A percentile compares a stretch with the other conserved stretches of the same genome.
Conservation (phyloP, 2,888 invertebrate species). For the Eledone cirrhosa region DNA sequence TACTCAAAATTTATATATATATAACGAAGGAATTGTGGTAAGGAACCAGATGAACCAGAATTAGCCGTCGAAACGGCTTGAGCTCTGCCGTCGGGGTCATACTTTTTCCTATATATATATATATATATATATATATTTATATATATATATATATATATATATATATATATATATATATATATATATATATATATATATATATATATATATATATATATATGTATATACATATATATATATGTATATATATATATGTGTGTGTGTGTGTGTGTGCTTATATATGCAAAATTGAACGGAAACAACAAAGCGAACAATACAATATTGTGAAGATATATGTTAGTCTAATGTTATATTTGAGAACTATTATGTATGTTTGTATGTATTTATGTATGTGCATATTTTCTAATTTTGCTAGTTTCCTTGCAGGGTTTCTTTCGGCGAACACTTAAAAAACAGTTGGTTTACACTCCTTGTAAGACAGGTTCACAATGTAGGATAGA, state of each 20-base stretch:
- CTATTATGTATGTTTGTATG: too few relatives aligned
- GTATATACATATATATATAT: not conserved
- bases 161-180: not conserved
- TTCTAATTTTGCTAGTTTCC: not conserved
- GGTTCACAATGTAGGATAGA: slow-evolving; percentile 62
- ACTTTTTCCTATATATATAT: too few relatives aligned
- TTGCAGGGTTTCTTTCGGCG: slow-evolving; percentile 64
- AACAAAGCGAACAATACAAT: too few relatives aligned
- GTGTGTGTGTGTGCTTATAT: too few relatives aligned
- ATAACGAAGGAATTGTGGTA: too few relatives aligned
- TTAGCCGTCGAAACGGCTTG: too few relatives aligned
- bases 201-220: not conserved
- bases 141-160: not conserved
- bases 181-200: not conserved
- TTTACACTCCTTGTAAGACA: slow-evolving; percentile 62
- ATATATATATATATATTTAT: not conserved
- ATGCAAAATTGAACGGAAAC: too few relatives aligned
- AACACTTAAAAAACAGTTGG: slow-evolving; percentile 63
- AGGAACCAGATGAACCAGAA: too few relatives aligned
- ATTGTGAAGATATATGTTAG: too few relatives aligned
- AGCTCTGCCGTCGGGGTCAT: too few relatives aligned
- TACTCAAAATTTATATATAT: too few relatives aligned
- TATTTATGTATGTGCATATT: not conserved
- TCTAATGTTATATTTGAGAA: too few relatives aligned
- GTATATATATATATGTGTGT: not conserved